Conservation (phyloP, 2,797 vertebrate species). For the Manis crassicaudata region DNA sequence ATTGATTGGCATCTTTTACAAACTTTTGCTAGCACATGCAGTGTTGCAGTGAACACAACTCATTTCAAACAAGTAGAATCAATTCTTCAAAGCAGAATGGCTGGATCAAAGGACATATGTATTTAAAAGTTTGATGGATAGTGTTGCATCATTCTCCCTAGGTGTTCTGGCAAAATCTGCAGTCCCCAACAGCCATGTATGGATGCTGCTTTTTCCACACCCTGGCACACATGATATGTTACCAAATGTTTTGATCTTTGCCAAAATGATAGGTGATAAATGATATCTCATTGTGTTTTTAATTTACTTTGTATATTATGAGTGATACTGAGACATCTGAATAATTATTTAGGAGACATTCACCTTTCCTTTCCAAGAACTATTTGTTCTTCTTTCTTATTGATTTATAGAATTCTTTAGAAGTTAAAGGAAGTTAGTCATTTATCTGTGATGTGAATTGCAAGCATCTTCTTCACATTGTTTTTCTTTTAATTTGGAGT, state of each 20-base stretch:
- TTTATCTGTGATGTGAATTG: not conserved
- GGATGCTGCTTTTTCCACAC: not conserved
- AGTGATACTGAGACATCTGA: conserved; percentile 43
- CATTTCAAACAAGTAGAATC: not conserved
- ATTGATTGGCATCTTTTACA: not conserved
- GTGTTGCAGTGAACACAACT: not conserved
- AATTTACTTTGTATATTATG: conserved; percentile 30
- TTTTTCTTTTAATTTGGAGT: conserved; percentile 44
- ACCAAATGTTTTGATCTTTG: conserved; percentile 45
- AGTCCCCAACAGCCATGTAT: not conserved
- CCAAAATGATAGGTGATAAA: not conserved
- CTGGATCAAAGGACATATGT: not conserved
- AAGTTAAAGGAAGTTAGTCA: not conserved
- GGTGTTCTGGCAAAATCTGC: not conserved
- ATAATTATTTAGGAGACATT: not conserved
- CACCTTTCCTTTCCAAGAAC: not conserved
- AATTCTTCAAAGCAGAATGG: not conserved
- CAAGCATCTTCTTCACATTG: not conserved
- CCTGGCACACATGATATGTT: not conserved
- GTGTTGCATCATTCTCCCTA: not conserved
- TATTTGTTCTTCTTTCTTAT: not conserved
- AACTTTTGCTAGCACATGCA: not conserved
- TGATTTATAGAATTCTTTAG: not conserved
- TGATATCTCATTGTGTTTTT: conserved; percentile 48
- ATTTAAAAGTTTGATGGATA: not conserved